phyloP scores from a whole-genome alignment of 1,140 invertebrate species.

The Penaeus vannamei region DNA sequence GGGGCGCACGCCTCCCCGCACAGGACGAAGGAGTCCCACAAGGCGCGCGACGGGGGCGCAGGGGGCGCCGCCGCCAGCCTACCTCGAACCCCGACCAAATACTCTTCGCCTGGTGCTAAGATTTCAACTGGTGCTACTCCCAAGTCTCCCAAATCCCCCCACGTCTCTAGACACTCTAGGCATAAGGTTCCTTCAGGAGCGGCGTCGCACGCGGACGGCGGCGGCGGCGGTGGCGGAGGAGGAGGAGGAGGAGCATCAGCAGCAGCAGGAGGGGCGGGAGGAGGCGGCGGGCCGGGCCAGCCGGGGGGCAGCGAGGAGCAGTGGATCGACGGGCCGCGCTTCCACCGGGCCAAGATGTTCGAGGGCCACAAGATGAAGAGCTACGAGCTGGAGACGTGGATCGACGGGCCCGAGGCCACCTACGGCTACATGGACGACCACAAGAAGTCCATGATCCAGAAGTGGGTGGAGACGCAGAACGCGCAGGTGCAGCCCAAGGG shows the following conservation, averaged over 20 bases:
- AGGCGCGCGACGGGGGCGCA: slow-evolving; percentile 40
- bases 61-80: slow-evolving; percentile 2
- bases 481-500: slow-evolving; percentile 67
- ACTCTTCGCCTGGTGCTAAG: slow-evolving; percentile 58
- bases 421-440: slow-evolving; percentile 90
- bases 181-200: slow-evolving; percentile 38
- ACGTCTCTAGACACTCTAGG: slow-evolving; percentile 57
- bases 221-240: not conserved
- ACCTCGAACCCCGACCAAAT: slow-evolving; percentile 32
- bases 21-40: slow-evolving; percentile 61
- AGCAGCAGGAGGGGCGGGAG: slow-evolving; percentile 1
- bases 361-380: slow-evolving; percentile 68
- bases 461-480: slow-evolving; percentile 92
- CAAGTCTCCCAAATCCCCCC: slow-evolving; percentile 65
- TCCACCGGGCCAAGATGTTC: slow-evolving; percentile 77
- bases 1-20: slow-evolving; percentile 49
- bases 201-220: slow-evolving; percentile 18
- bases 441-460: slow-evolving; percentile 92
- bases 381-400: slow-evolving; percentile 84
- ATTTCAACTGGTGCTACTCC: slow-evolving; percentile 56
- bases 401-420: slow-evolving; percentile 83
- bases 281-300: not conserved
- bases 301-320: slow-evolving; percentile 83
- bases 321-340: slow-evolving; percentile 95
- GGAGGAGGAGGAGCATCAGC: slow-evolving; percentile 82